A percentile compares a stretch with the other conserved stretches of the same genome.
Conservation (phyloP, 2,797 vertebrate genomes). For the Columba guinea region DNA sequence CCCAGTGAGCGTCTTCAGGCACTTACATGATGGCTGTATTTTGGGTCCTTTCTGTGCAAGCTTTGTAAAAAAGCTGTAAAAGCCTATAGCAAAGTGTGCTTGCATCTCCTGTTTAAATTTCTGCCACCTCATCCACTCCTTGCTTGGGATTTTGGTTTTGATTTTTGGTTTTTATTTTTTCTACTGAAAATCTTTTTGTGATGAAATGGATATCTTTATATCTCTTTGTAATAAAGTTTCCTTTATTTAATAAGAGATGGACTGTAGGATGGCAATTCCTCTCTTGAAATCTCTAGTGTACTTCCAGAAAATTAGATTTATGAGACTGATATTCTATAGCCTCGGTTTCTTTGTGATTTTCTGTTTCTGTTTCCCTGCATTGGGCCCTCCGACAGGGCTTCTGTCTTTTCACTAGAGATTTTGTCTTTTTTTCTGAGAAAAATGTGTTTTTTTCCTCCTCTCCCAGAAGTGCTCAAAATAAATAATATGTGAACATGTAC, state of each 20-base stretch:
- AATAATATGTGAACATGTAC: not conserved
- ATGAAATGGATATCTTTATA: not conserved
- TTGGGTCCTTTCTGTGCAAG: not conserved
- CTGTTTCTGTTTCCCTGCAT: not conserved
- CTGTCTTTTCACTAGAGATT: not conserved
- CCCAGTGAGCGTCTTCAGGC: not conserved
- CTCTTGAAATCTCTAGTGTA: not conserved
- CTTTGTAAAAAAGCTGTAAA: not conserved
- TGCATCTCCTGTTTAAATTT: not conserved
- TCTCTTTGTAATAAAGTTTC: not conserved
- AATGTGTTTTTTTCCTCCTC: not conserved
- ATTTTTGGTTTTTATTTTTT: not conserved
- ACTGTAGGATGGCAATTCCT: not conserved
- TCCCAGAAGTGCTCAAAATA: not conserved
- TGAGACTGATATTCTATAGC: not conserved
- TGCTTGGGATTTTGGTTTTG: not conserved
- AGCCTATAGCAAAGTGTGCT: not conserved
- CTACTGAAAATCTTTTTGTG: not conserved
- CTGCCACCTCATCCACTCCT: not conserved
- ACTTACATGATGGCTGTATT: not conserved
- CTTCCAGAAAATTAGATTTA: not conserved
- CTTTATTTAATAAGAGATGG: not conserved
- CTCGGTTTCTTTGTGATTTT: not conserved
- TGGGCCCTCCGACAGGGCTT: not conserved
- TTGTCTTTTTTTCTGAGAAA: not conserved